Evolutionary conservation across 2,888 invertebrate species (phyloP).

Genomic region (Rotaria macrura): DNA sequence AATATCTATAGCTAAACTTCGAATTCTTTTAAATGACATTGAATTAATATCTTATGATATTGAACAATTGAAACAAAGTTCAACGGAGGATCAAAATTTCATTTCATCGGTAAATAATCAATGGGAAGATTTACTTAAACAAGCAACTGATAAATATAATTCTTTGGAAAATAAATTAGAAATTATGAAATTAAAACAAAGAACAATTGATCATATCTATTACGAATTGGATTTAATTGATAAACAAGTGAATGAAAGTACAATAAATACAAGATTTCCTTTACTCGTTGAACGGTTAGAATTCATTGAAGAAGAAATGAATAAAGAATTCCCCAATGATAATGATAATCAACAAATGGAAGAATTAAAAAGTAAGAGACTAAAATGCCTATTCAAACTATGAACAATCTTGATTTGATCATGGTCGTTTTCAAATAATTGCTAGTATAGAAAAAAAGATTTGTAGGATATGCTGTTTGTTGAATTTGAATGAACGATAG

Average conservation of each 20-base stretch:
- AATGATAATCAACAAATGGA: neutral
- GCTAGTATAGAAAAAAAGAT: too few relatives aligned
- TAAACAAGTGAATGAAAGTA: neutral
- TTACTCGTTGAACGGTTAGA: neutral
- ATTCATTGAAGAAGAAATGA: neutral
- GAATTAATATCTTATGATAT: neutral
- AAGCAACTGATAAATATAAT: neutral
- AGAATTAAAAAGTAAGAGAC: neutral
- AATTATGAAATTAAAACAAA: neutral
- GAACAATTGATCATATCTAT: neutral
- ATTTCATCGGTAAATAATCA: neutral
- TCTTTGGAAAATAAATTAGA: neutral
- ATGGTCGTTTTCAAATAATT: too few relatives aligned
- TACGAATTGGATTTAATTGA: neutral
- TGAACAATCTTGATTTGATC: too few relatives aligned
- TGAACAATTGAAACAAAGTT: constrained; percentile 15
- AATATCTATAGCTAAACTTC: neutral
- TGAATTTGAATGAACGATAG: too few relatives aligned
- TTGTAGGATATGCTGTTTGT: too few relatives aligned
- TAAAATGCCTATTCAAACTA: too few relatives aligned
- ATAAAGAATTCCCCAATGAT: neutral
- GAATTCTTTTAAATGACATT: constrained; percentile 11
- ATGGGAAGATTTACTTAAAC: neutral
- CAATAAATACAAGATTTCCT: neutral
- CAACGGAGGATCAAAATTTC: neutral